phyloP scores from a whole-genome alignment of 2,797 vertebrate genomes.

The Eulemur albifrons region DNA sequence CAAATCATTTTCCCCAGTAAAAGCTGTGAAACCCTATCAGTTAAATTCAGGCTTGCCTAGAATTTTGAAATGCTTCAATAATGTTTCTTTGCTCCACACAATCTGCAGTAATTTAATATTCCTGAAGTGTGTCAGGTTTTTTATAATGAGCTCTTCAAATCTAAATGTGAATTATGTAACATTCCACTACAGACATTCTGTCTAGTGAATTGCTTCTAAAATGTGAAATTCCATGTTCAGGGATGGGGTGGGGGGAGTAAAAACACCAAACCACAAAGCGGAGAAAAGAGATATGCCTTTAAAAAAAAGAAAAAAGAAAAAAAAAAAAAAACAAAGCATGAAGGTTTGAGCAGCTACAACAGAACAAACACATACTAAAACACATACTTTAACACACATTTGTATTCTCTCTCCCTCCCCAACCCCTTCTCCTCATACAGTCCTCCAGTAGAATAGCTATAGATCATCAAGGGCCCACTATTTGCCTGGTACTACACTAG shows the following conservation, averaged over 20 bases:
- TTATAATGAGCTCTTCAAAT: conserved; percentile 87
- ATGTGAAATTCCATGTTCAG: conserved; percentile 67
- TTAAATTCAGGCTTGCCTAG: conserved; percentile 83
- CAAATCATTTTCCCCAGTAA: conserved; percentile 80
- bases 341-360: not conserved
- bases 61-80: conserved; percentile 86
- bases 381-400: not conserved
- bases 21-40: conserved; percentile 81
- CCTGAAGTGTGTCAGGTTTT: conserved; percentile 86
- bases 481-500: not conserved
- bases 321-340: not conserved
- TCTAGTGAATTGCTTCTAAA: conserved; percentile 78
- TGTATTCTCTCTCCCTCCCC: not conserved
- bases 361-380: not conserved
- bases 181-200: conserved; percentile 79
- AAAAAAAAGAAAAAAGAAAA: not conserved
- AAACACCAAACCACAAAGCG: conserved; percentile 4
- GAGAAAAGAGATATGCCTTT: not conserved
- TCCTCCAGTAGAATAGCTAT: accelerated
- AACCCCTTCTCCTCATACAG: not conserved
- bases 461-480: not conserved
- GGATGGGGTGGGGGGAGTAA: not conserved
- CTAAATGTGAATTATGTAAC: conserved; percentile 82
- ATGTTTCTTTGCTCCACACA: conserved; percentile 81
- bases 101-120: conserved; percentile 86